Percentiles rank a stretch among this genome's conserved stretches.
phyloP scores from a whole-genome alignment of 2,113 vertebrate genomes.

The Trochalopteron elliotii region DNA sequence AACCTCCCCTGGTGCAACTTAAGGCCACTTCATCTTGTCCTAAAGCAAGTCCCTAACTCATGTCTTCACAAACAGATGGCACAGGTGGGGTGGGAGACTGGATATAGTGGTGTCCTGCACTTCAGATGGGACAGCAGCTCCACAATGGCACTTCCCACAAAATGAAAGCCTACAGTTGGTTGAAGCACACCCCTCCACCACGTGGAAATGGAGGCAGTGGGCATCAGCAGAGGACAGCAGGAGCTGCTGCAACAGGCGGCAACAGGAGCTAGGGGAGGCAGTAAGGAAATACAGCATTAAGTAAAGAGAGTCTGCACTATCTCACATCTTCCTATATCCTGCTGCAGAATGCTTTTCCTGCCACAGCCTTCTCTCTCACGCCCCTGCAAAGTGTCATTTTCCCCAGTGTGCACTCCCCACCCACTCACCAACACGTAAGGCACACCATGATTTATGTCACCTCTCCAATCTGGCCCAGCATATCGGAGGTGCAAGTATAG shows the following conservation, averaged over 20 bases:
- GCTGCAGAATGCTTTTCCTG: constrained; percentile 16
- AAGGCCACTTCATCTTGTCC: neutral
- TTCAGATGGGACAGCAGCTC: neutral
- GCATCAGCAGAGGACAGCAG: neutral
- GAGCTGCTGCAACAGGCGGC: neutral
- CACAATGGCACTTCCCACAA: neutral
- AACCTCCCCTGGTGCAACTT: neutral
- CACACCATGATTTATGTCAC: neutral
- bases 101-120: rapidly evolving
- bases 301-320: neutral
- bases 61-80: rapidly evolving
- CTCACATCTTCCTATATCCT: constrained; percentile 40
- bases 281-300: neutral
- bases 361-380: neutral
- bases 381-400: neutral
- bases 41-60: neutral
- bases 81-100: rapidly evolving
- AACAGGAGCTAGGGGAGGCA: neutral
- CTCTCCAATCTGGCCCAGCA: neutral
- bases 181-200: neutral
- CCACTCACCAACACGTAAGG: neutral
- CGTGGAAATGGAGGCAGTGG: neutral
- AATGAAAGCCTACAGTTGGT: neutral
- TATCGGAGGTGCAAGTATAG: neutral
- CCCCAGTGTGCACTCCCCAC: neutral